phyloP scores from a whole-genome alignment of 2,888 invertebrate genomes.

The Andrena chrysosceles region DNA sequence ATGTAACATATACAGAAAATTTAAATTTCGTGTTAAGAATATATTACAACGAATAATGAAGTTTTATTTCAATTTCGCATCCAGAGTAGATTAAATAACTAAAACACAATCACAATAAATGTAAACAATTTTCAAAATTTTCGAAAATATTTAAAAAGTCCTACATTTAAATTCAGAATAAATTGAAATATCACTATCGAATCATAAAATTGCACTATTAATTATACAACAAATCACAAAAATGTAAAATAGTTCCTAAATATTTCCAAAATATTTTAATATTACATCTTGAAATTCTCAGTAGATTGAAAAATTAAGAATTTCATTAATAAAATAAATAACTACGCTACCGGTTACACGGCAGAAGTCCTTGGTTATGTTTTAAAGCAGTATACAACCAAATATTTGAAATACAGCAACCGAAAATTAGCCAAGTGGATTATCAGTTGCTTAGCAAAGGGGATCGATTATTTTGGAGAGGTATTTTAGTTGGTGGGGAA shows the following conservation, averaged over 20 bases:
- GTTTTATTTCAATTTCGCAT: no score
- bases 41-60: no score
- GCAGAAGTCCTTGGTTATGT: neutral
- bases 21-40: no score
- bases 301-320: neutral
- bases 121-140: no score
- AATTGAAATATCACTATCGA: no score
- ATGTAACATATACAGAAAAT: no score
- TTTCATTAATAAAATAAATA: neutral
- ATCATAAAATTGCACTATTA: no score
- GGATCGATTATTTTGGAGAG: neutral
- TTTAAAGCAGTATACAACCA: neutral
- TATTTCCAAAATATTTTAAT: no score
- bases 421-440: neutral
- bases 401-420: neutral
- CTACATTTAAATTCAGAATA: no score
- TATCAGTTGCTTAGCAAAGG: neutral
- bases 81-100: no score
- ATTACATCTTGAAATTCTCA: neutral
- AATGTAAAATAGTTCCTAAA: neutral
- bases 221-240: neutral
- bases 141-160: no score
- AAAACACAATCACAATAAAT: no score
- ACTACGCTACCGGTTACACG: neutral
- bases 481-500: neutral